Conservation (phyloP, 2,113 vertebrate genomes). For the Pomatorhinus ruficollis region DNA sequence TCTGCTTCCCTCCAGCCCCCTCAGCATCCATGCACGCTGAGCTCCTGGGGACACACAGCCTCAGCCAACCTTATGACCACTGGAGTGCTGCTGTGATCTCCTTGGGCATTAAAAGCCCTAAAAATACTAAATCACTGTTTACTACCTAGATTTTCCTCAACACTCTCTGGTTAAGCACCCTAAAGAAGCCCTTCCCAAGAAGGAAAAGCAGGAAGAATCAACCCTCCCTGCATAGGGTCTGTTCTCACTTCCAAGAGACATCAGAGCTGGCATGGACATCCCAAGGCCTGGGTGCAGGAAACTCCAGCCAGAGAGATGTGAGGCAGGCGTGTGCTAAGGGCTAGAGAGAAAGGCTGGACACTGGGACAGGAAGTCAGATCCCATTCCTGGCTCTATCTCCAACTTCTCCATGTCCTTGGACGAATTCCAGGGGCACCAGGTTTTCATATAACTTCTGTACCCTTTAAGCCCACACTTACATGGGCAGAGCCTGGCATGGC, state of each 20-base stretch:
- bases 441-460: background rate
- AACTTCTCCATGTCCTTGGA: background rate
- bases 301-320: background rate
- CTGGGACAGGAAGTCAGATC: background rate
- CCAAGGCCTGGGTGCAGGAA: background rate
- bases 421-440: background rate
- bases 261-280: background rate
- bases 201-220: background rate
- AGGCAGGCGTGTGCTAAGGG: background rate
- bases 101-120: background rate
- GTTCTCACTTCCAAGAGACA: background rate
- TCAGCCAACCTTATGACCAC: background rate
- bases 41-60: background rate
- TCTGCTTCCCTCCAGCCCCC: background rate
- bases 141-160: background rate
- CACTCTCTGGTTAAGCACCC: background rate
- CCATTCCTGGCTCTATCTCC: background rate
- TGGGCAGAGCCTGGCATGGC: background rate
- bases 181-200: background rate
- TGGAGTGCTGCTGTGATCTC: background rate
- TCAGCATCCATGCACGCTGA: background rate
- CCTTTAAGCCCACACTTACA: background rate
- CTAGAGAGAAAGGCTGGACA: background rate
- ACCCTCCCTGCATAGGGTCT: accelerated
- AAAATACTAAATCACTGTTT: background rate